Conservation (phyloP, 2,113 vertebrate genomes). For the Otis tarda region DNA sequence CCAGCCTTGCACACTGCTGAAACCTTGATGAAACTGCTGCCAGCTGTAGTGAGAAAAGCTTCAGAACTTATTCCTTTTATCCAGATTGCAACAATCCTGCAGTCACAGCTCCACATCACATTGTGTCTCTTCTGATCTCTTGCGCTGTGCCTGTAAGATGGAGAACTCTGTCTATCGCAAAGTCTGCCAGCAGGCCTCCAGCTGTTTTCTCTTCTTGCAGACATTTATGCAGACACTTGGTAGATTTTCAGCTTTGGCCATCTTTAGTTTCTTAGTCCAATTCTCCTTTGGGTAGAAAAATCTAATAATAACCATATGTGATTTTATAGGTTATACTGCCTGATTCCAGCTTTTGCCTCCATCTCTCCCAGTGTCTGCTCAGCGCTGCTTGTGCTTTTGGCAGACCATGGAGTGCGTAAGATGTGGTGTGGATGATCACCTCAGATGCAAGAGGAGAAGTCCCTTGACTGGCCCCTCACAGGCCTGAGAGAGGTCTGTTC, state of each 20-base stretch:
- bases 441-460: neutral
- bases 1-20: neutral
- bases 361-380: neutral
- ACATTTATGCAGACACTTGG: neutral
- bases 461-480: neutral
- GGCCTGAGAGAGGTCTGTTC: accelerated
- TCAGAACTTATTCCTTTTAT: neutral
- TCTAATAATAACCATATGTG: neutral
- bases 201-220: neutral
- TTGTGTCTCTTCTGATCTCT: neutral
- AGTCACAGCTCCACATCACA: neutral
- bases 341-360: neutral
- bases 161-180: neutral
- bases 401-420: no score
- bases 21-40: neutral
- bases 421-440: neutral
- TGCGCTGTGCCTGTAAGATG: neutral
- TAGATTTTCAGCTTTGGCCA: neutral
- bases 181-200: neutral
- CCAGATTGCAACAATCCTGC: neutral
- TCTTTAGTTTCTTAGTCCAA: neutral
- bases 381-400: neutral
- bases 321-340: neutral
- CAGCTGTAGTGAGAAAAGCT: neutral
- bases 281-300: neutral